Conservation (phyloP, 1,140 invertebrate species). For the Caenorhabditis briggsae region DNA sequence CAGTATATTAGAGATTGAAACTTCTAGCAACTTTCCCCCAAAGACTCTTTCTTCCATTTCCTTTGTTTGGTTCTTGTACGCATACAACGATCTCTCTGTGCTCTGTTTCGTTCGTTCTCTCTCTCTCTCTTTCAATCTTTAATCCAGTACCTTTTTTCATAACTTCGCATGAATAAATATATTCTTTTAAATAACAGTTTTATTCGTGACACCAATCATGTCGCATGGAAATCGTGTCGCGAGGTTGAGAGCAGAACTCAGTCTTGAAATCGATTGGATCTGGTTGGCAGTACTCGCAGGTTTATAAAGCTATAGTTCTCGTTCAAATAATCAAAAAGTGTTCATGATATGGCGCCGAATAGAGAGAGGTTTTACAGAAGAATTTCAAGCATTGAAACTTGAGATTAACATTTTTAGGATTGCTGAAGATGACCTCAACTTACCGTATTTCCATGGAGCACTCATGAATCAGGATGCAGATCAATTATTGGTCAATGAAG, state of each 20-base stretch:
- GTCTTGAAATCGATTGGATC: no score
- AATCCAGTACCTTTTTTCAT: no score
- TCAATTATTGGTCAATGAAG: constrained; percentile 60
- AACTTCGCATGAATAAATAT: no score
- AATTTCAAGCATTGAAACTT: not conserved
- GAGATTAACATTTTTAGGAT: not conserved
- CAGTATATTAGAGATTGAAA: constrained; percentile 13
- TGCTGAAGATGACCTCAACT: constrained; percentile 57
- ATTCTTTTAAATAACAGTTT: no score
- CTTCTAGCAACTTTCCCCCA: constrained; percentile 8
- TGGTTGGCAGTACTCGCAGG: not conserved
- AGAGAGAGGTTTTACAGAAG: not conserved
- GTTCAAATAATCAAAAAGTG: not conserved
- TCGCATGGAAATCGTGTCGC: no score
- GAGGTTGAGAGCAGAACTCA: no score
- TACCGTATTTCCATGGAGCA: constrained; percentile 71
- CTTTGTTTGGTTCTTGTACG: constrained; percentile 12
- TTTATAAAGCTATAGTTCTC: constrained; percentile 18
- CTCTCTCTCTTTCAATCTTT: not conserved
- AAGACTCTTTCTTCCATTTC: constrained; percentile 9
- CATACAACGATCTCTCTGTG: constrained; percentile 48
- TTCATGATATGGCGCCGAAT: not conserved
- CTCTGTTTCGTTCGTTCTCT: constrained; percentile 9
- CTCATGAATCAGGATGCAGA: constrained; percentile 71
- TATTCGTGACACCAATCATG: no score